Percentiles rank a stretch among this genome's conserved stretches.
Conservation (phyloP, 2,113 vertebrate genomes). For the Crotalus helleri region DNA sequence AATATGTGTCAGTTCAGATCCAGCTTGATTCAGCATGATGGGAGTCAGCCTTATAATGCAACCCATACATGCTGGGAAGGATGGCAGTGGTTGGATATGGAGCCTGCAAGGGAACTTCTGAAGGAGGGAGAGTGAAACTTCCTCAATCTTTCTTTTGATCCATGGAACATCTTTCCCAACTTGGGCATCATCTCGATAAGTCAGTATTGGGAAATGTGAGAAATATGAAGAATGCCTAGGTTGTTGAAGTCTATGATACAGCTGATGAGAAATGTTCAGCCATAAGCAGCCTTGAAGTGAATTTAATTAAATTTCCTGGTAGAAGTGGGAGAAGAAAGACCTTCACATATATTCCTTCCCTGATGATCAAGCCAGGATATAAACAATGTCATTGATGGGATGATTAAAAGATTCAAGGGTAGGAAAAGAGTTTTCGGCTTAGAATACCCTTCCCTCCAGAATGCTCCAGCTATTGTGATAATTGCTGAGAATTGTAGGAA, state of each 20-base stretch:
- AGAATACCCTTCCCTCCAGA: not conserved
- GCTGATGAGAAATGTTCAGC: not conserved
- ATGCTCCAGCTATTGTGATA: not conserved
- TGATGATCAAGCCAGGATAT: not conserved
- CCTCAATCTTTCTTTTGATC: not conserved
- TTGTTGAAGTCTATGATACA: not conserved
- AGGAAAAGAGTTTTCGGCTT: not conserved
- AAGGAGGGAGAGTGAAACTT: not conserved
- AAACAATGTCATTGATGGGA: not conserved
- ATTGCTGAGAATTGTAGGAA: not conserved
- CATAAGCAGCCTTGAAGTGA: not conserved
- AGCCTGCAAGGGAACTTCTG: not conserved
- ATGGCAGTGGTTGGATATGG: too few relatives aligned
- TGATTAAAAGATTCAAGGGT: not conserved
- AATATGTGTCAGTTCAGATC: slow-evolving; percentile 29
- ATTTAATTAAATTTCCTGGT: not conserved
- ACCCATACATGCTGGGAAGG: not conserved
- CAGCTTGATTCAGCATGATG: slow-evolving; percentile 24
- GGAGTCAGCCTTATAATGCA: not conserved
- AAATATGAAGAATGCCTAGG: not conserved
- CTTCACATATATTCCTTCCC: not conserved
- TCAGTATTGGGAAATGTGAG: not conserved
- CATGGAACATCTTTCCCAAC: not conserved
- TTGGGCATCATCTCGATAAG: not conserved
- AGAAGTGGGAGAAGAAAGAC: not conserved